These are phyloP conservation scores for Thymallus thymallus DNA, from an alignment of 2,113 vertebrate genomes.

Conservation along the genomic window DNA sequence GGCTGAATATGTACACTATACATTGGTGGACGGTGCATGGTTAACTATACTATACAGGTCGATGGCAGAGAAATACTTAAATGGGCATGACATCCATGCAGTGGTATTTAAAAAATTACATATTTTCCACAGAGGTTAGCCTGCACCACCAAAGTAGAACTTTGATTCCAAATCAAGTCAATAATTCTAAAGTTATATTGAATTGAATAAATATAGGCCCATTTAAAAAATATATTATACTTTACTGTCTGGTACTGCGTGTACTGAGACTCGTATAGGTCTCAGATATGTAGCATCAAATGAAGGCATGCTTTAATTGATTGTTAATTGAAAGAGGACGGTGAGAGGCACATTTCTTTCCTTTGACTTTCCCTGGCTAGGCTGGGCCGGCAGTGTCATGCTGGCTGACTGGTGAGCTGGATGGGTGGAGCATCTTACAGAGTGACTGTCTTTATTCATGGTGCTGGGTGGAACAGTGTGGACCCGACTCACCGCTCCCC, in stretches of 20 bases:
- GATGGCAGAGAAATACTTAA: too few relatives aligned
- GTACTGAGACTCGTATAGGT: too few relatives aligned
- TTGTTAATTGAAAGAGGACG: constrained; percentile 16
- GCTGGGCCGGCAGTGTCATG: not conserved
- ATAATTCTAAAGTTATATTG: not conserved
- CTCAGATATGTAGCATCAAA: too few relatives aligned
- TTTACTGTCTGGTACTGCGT: too few relatives aligned
- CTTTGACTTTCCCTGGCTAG: constrained; percentile 21
- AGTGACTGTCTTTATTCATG: constrained; percentile 30
- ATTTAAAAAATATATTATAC: not conserved
- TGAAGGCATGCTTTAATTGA: constrained; percentile 46
- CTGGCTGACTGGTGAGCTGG: not conserved
- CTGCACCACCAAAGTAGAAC: not conserved
- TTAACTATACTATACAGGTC: too few relatives aligned
- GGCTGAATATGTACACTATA: too few relatives aligned
- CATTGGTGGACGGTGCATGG: too few relatives aligned
- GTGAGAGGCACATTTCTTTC: constrained; percentile 49
- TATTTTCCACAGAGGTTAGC: not conserved
- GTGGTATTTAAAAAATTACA: not conserved
- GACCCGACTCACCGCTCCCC: not conserved
- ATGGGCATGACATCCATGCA: not conserved
- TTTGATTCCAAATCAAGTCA: not conserved
- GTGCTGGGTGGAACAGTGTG: not conserved
- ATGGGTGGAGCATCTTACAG: constrained; percentile 4
- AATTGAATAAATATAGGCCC: not conserved